Evolutionary conservation across 2,113 vertebrate species (phyloP).

Genomic region (Pollachius pollachius): DNA sequence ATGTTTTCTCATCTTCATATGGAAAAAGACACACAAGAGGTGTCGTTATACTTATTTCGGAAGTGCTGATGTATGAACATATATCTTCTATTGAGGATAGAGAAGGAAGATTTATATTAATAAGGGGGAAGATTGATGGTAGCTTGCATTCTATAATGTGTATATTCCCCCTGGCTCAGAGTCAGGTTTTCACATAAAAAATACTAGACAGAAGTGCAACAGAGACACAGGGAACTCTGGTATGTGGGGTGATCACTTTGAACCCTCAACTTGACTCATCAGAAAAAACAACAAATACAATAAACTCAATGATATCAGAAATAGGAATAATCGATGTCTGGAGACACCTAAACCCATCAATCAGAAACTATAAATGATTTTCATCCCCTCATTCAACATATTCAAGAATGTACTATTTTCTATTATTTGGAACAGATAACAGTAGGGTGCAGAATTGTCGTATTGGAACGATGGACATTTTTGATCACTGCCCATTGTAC

Average conservation of each 20-base stretch:
- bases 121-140: too few relatives aligned
- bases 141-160: not conserved
- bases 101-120: too few relatives aligned
- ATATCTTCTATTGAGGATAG: too few relatives aligned
- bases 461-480: not conserved
- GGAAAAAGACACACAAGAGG: too few relatives aligned
- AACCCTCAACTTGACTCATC: not conserved
- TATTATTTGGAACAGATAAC: slow-evolving; percentile 1
- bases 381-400: not conserved
- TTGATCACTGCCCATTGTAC: not conserved
- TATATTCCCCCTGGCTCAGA: not conserved
- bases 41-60: too few relatives aligned
- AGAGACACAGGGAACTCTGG: not conserved
- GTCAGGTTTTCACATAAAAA: not conserved
- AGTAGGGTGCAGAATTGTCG: not conserved
- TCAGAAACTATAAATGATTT: not conserved
- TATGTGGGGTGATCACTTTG: not conserved
- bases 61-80: too few relatives aligned
- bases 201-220: not conserved
- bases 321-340: not conserved
- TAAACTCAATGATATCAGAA: not conserved
- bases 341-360: slow-evolving; percentile 1
- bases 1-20: too few relatives aligned
- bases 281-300: not conserved
- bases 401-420: not conserved